Evolutionary conservation across 2,113 vertebrate genomes (phyloP), one percentile per base, ranked within the genome.

Genomic region (Genyomyrus donnyi): DNA sequence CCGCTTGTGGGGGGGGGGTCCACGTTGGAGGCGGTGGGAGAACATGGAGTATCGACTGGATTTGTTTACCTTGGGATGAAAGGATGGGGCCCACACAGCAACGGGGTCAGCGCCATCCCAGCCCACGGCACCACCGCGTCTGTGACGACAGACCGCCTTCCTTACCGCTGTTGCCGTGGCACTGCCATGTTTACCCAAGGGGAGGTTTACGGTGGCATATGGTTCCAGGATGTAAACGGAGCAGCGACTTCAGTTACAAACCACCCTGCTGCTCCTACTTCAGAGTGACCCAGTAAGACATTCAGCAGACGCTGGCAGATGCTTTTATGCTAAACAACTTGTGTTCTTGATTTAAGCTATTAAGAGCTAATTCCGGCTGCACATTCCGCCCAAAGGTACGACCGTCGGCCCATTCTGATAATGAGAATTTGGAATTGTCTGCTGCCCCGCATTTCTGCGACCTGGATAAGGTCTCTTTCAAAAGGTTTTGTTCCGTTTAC

Each of bases 161-260:
- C 80, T 84, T 27, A 46, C 77, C 80, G 74, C 89, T 39, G 45
- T 53, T 8, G 77, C 80, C 50, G 39, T 13, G 91, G 91, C 91
- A 86, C 1, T 94, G 92, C 94, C 84, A 2, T 94, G 92, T 94
- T 95, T 95, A 94, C 91, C 92, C 91, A 86, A 91, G 39, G 45
- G 42, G 80, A 70, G 27, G 46, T 56, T 53, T 31, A 58, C 6
- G 90, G 88, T 91, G 70, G 42, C 90, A 92, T 92, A 89, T 88
- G 91, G 90, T 91, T 91, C 90, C 92, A 90, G 92, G 95, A 94
- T 94, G 93, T 95, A 95, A 95, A 95, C 93, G 91, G 88, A 85
- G n/a, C 92, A 86, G 42, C n/a, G 21, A 49, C 46, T 85, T 49
- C 17, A n/a, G 9, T 49, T 85, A 48, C 70, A 39, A 77, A 80